Conservation (phyloP, 2,888 invertebrate species). For the Ectemnius lituratus region DNA sequence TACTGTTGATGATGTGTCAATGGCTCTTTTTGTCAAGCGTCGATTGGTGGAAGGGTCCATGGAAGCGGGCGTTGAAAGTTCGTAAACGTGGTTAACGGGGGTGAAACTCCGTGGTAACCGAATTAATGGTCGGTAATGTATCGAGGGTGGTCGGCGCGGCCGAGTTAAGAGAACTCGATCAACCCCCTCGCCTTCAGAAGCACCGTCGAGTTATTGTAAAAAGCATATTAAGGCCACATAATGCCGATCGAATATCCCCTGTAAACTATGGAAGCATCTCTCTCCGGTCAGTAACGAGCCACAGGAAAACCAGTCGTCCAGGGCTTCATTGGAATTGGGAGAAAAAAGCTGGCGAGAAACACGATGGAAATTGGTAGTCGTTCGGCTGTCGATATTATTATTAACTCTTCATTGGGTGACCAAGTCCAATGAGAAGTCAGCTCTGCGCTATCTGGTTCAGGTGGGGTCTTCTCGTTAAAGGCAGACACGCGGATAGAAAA, state of each 20-base stretch:
- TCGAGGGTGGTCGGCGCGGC: slow-evolving; percentile 61
- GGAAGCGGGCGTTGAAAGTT: slow-evolving; percentile 64
- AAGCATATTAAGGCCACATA: slow-evolving; percentile 57
- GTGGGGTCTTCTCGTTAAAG: too few species aligned
- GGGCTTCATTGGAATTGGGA: too few species aligned
- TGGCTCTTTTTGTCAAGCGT: slow-evolving; percentile 27
- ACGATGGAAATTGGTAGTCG: too few species aligned
- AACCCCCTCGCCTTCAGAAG: slow-evolving; percentile 9
- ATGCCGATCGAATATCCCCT: slow-evolving; percentile 28
- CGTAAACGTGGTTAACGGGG: slow-evolving; percentile 68
- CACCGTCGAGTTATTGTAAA: slow-evolving; percentile 54
- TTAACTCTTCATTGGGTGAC: too few species aligned
- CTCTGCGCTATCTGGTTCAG: too few species aligned
- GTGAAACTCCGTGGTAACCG: slow-evolving; percentile 71
- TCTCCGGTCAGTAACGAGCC: background rate
- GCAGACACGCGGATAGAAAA: too few species aligned
- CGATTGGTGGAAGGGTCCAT: slow-evolving; percentile 49
- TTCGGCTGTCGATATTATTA: too few species aligned
- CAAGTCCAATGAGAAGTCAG: too few species aligned
- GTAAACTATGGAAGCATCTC: background rate
- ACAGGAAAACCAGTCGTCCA: too few species aligned
- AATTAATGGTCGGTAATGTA: slow-evolving; percentile 73
- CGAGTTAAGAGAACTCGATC: slow-evolving; percentile 39
- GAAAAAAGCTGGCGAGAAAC: too few species aligned
- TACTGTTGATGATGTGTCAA: slow-evolving; percentile 5